Base-by-base conservation (phyloP, 2,797 vertebrate species). In the Acanthurus lineatus region DNA sequence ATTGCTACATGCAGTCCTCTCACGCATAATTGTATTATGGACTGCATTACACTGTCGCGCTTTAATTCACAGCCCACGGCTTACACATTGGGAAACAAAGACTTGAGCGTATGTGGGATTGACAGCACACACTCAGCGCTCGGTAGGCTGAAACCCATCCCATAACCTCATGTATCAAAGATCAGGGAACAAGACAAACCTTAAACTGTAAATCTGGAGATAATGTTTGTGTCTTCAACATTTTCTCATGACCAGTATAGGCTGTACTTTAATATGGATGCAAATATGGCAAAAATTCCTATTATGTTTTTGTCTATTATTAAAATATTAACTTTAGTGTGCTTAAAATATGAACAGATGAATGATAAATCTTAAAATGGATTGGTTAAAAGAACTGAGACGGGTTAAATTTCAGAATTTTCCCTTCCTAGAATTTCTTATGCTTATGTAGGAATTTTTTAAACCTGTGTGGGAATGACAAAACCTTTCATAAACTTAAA, bases 11-110 rank as follows among this genome's bases (percentile, higher is more conserved):
- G 83, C 82, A 63, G 85, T 84, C 81, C 80, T 85, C 88, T 88
- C 91, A 90, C 79, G 61, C 85, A 90, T 93, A 92, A 95, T 93
- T 92, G 88, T 91, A 93, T 93, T 92, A 93, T 51, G 64, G 81
- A 76, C 89, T 69, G 77, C 73, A 69, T 89, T 86, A 85, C 87
- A 92, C 88, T 90, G 91, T 93, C 83, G 76, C 76, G 56, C 86
- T 83, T 89, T 88, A 88, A 91, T 88, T 92, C 88, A 79, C 73
- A 75, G 87, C 86, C 88, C 5, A 68, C 78, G 69, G 87, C 82
- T 88, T 90, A 88, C 90, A 86, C 66, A 70, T 73, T 60, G 68
- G 67, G 70, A 89, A 90, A 92, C 87, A 92, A 90, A 91, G 89
- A 78, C 61, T 47, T 0, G 15, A 70, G 79, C 59, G 28, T 83